Conservation (phyloP, 92 coral and sea anemone genomes). For the Pocillopora meandrina region DNA sequence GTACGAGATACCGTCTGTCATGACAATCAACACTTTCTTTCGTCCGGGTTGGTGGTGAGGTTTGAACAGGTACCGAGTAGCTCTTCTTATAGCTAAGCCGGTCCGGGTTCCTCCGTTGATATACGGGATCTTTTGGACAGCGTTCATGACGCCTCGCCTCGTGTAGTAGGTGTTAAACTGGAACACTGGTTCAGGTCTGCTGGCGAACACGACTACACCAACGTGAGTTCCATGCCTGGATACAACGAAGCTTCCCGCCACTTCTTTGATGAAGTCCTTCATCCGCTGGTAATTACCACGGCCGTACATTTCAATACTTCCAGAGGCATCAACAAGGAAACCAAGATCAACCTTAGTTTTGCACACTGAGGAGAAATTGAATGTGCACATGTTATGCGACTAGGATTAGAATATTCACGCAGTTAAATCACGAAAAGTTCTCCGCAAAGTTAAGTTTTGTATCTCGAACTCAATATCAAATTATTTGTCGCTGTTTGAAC, state of each 20-base stretch:
- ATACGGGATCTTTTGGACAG: slow-evolving; percentile 74
- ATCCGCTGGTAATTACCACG: slow-evolving; percentile 86
- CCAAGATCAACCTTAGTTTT: slow-evolving; percentile 86
- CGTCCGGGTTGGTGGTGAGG: slow-evolving; percentile 31
- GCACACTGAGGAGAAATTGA: slow-evolving; percentile 56
- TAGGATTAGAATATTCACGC: too few relatives aligned
- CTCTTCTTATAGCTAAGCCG: slow-evolving; percentile 84
- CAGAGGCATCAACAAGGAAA: slow-evolving; percentile 94
- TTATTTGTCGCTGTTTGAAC: too few relatives aligned
- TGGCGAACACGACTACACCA: slow-evolving; percentile 78
- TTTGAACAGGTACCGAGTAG: slow-evolving; percentile 61
- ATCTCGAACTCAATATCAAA: too few relatives aligned
- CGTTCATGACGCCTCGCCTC: slow-evolving; percentile 65
- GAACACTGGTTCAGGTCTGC: slow-evolving; percentile 68
- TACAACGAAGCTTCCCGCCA: slow-evolving; percentile 71
- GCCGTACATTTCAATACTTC: slow-evolving; percentile 92
- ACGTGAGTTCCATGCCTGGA: slow-evolving; percentile 84
- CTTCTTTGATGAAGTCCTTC: slow-evolving; percentile 72
- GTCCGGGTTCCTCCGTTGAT: slow-evolving; percentile 87
- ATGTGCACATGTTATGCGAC: not conserved
- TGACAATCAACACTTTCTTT: slow-evolving; percentile 74
- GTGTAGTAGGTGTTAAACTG: slow-evolving; percentile 70
- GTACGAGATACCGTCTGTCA: slow-evolving; percentile 79
- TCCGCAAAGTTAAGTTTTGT: too few relatives aligned
- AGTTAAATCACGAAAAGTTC: too few relatives aligned